These are phyloP conservation scores for Podarcis siculus DNA, from an alignment of 2,797 vertebrate species.

Conservation along the genomic window DNA sequence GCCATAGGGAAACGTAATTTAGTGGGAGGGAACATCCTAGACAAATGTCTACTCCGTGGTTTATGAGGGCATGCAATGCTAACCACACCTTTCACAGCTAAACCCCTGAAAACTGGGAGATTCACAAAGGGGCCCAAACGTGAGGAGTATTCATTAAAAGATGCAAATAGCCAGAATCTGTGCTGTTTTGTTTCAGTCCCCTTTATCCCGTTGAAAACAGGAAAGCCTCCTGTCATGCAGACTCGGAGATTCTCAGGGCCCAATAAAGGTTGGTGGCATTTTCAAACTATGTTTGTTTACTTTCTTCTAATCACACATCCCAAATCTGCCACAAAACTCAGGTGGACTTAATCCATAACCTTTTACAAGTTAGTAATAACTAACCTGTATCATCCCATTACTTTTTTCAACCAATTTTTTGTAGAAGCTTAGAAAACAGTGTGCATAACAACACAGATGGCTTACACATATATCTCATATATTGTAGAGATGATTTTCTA, in stretches of 20 bases:
- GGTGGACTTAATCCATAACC: constrained; percentile 79
- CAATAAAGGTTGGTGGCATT: constrained; percentile 79
- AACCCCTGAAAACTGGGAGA: constrained; percentile 76
- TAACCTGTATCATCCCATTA: constrained; percentile 74
- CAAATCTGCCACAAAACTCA: constrained; percentile 74
- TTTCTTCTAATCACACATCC: constrained; percentile 78
- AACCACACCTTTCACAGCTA: constrained; percentile 75
- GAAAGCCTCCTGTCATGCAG: constrained; percentile 77
- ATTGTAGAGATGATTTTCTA: constrained; percentile 57
- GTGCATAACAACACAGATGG: constrained; percentile 58
- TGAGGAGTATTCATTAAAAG: constrained; percentile 80
- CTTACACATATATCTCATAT: not conserved
- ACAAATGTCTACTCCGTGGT: constrained; percentile 72
- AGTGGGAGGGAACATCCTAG: constrained; percentile 68
- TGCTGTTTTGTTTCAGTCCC: constrained; percentile 77
- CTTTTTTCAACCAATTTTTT: constrained; percentile 71
- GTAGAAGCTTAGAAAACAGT: constrained; percentile 65
- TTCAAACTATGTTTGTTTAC: constrained; percentile 81
- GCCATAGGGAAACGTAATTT: constrained; percentile 68
- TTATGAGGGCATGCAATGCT: constrained; percentile 75
- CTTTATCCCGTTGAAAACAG: constrained; percentile 78
- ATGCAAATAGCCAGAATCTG: constrained; percentile 76
- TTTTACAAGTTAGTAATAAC: constrained; percentile 78
- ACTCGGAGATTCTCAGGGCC: constrained; percentile 73
- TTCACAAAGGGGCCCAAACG: constrained; percentile 73